A percentile compares a stretch with the other conserved stretches of the same genome.
These are phyloP conservation scores for mouse (Mus musculus) DNA, from an alignment of 2,113 vertebrate species.

Conservation along the genomic window DNA sequence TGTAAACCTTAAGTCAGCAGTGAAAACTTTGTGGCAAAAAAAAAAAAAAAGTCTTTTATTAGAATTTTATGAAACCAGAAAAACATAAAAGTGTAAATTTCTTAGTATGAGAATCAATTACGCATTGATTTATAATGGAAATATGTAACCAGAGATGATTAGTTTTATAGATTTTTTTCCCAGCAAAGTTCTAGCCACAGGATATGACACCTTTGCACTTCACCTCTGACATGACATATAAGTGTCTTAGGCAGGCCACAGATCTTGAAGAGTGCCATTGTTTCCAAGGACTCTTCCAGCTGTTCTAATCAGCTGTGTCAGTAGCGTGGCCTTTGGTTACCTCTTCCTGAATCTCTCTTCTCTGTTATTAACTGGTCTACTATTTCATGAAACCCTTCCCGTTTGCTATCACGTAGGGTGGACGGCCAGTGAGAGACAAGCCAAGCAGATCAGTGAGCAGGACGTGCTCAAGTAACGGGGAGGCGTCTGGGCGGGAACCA, in stretches of 20 bases:
- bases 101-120: conserved; percentile 48
- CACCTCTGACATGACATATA: neutral
- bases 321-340: neutral
- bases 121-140: neutral
- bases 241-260: neutral
- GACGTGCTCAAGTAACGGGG: neutral
- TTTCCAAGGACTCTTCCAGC: neutral
- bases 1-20: neutral
- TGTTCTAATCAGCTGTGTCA: neutral
- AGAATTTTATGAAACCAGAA: conserved; percentile 29
- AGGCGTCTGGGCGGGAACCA: neutral
- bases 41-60: neutral
- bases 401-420: neutral
- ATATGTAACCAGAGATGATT: neutral
- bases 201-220: neutral
- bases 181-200: conserved; percentile 38
- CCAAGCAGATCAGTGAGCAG: neutral
- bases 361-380: conserved; percentile 10
- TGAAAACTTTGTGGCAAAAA: conserved; percentile 49
- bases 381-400: neutral
- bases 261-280: neutral
- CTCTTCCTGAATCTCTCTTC: neutral
- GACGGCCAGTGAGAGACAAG: neutral
- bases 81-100: conserved; percentile 46
- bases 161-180: neutral